Base-by-base conservation (phyloP, 1,140 invertebrate species). In the Ectropis grisescens region DNA sequence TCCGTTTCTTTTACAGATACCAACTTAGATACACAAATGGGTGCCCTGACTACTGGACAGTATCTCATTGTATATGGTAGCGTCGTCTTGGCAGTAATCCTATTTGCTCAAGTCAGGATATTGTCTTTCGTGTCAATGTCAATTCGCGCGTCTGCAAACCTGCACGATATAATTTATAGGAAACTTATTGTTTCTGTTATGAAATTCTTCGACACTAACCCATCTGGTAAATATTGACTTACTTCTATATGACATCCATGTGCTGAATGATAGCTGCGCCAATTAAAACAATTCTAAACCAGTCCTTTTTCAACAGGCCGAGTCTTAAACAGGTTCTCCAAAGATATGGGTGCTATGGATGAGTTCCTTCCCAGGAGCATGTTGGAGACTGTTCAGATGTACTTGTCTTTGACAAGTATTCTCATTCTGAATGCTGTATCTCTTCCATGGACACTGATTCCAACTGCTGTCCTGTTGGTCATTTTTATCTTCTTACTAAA, bases 341-440 rank as follows among this genome's bases (percentile, higher is more conserved):
- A 85, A 50, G 85, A 86, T 37, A 62, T 85, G 47, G 75, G 87
- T 1, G 86, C 89, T 1, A 87, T 96, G 45, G 96, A 97, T 61
- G 95, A 98, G 74, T 60, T 90, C 1, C 71, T 98, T n/a, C 95
- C 96, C 29, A 81, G 85, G 29, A 84, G 88, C 8, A 85, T 91
- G 30, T 83, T 95, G 33, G 93, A 96, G 61, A 88, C 91, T 13
- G 65, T 93, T 1, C 89, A 91, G 65, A 84, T 88, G 53, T 83
- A 85, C 26, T 37, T 85, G 6, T 84, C 88, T 1, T 85, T 88
- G 74, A 47, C 82, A 16, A 90, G 89, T 46, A 88, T 90, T 28
- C 49, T 91, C 1, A 54, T 85, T 7, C 82, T 95, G 30, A 88
- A 95, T n/a, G 78, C 87, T 2, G 75, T 92, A 2, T 87, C 94